Evolutionary conservation across 2,113 vertebrate species (phyloP).

Genomic region (Channa maculata): DNA sequence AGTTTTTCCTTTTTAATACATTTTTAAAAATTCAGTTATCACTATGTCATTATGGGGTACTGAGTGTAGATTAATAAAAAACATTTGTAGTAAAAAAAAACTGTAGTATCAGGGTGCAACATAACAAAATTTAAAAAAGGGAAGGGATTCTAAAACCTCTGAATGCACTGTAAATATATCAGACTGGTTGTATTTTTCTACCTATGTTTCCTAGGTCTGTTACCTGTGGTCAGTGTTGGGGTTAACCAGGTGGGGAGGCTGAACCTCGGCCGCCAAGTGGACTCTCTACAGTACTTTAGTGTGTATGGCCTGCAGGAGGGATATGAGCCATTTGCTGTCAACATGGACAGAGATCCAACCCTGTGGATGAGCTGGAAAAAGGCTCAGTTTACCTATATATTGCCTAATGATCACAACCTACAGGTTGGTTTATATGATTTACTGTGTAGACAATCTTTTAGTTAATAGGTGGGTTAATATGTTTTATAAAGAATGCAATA

Average conservation of each 20-base stretch:
- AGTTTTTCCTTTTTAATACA: too few relatives aligned
- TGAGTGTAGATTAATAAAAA: too few relatives aligned
- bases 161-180: too few relatives aligned
- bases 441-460: not conserved
- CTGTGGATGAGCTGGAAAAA: conserved; percentile 95
- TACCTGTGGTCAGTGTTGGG: conserved; percentile 91
- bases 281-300: conserved; percentile 90
- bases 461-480: not conserved
- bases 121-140: too few relatives aligned
- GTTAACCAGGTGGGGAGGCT: conserved; percentile 91
- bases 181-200: not conserved
- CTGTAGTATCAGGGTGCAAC: too few relatives aligned
- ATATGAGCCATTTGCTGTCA: conserved; percentile 92
- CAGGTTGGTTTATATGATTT: conserved; percentile 79
- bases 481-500: not conserved
- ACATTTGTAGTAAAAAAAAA: too few relatives aligned
- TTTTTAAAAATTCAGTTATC: too few relatives aligned
- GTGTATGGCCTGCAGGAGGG: conserved; percentile 94
- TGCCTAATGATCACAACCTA: conserved; percentile 86
- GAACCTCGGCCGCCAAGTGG: conserved; percentile 90
- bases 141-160: too few relatives aligned
- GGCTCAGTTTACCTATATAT: conserved; percentile 90
- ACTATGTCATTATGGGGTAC: too few relatives aligned
- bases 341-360: conserved; percentile 90
- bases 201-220: conserved; percentile 84